Base-by-base conservation (phyloP, 1,140 invertebrate species). In the Cherax destructor region DNA sequence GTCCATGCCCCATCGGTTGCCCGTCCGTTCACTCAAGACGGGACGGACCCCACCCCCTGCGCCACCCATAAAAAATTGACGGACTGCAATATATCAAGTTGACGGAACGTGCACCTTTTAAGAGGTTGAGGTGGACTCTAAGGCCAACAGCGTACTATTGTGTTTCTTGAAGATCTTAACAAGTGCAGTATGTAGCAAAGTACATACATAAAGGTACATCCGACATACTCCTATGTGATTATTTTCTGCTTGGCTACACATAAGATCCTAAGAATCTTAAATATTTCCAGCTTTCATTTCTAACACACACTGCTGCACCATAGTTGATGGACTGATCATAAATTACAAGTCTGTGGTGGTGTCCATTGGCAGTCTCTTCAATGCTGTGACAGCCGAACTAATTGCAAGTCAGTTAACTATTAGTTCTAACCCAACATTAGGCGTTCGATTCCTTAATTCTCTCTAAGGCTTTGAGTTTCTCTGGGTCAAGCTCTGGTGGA, bases 381-480 rank as follows among this genome's bases (percentile, higher is more conserved):
- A 10, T n/a, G 47, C 30, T 50, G 47, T 52, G 16, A 74, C 24
- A 18, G 74, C 7, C 18, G 24, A 24, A 74, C 21, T 72, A 41
- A 84, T 69, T n/a, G 59, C 49, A 86, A 86, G n/a, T 41, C 50
- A 47, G 1, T 69, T 5, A 49, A 13, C 79, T 49, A 30, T 18
- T 13, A 69, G 24, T 47, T 49, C 41, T 59, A 24, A 65, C 30
- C 65, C 18, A 13, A 13, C n/a, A 69, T 83, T 91, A 91, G 72
- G 92, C 92, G 78, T 86, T 92, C 4, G 92, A 93, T 80, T 93
- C 92, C 76, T 93, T 93, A 30, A 93, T 92, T 61, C 90, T 81
- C 61, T 93, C 92, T 59, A 93, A 77, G 49, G 91, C 76, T 79
- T 93, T 93, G n/a, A 93, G 88, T 87, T 93, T 93, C 47, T 93